phyloP scores from a whole-genome alignment of 1,140 invertebrate genomes.

The Brachionus sp. region DNA sequence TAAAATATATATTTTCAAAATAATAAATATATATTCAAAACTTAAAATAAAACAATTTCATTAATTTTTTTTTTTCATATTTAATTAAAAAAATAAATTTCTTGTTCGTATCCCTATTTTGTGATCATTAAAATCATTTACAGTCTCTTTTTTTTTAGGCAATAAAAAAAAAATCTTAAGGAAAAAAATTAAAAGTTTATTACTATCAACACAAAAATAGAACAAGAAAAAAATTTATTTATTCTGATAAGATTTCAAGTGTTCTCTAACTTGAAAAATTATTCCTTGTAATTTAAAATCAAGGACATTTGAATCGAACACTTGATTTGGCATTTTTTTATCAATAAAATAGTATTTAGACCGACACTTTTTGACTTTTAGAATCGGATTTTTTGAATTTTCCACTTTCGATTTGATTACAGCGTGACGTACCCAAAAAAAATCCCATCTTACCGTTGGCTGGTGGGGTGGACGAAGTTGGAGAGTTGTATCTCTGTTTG shows the following conservation, averaged over 20 bases:
- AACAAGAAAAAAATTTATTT: not conserved
- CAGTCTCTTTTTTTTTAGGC: not conserved
- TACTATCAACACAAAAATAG: not conserved
- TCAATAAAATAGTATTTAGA: not conserved
- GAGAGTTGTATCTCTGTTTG: not conserved
- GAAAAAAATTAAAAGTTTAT: not conserved
- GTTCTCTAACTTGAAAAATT: not conserved
- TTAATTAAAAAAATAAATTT: not conserved
- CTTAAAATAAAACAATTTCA: not conserved
- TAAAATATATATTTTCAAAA: not conserved
- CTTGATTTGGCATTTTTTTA: not conserved
- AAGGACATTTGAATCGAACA: not conserved
- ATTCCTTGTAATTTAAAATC: not conserved
- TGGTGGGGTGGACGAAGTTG: not conserved
- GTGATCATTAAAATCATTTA: not conserved
- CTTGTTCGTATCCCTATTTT: not conserved
- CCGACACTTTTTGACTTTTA: constrained; percentile 19
- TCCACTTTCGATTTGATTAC: constrained; percentile 21
- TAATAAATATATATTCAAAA: not conserved
- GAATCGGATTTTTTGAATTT: constrained; percentile 16
- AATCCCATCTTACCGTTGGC: not conserved
- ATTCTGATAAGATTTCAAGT: not conserved
- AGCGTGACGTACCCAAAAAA: not conserved
- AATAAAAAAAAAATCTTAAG: not conserved
- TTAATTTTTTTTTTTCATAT: not conserved